Evolutionary conservation across 2,888 invertebrate species (phyloP).

Genomic region (Hypsopygia costalis): DNA sequence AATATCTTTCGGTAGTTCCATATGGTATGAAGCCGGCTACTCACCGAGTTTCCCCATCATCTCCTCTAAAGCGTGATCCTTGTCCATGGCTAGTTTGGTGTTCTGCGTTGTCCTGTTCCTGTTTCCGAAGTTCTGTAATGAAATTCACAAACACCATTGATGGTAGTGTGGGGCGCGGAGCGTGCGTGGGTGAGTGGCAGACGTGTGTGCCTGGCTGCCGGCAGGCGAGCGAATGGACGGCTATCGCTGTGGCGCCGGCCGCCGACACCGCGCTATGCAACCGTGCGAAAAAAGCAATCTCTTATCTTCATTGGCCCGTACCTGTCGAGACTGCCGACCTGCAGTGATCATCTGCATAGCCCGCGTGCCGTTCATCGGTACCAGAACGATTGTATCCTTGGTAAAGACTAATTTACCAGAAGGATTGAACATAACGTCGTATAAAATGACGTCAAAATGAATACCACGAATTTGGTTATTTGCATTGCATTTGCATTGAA

Average conservation of each 20-base stretch:
- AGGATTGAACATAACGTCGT: too few relatives aligned
- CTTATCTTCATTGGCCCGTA: slow-evolving; percentile 58
- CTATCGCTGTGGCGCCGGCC: slow-evolving; percentile 34
- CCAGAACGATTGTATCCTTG: too few relatives aligned
- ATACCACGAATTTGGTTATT: too few relatives aligned
- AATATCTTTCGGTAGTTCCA: slow-evolving; percentile 24
- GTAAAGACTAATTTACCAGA: too few relatives aligned
- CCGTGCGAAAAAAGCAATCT: slow-evolving; percentile 62
- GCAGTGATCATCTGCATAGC: neutral
- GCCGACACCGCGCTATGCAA: slow-evolving; percentile 51
- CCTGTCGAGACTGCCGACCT: slow-evolving; percentile 38
- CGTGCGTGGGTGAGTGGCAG: slow-evolving; percentile 46
- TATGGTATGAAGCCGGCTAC: slow-evolving; percentile 42
- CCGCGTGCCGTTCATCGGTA: too few relatives aligned
- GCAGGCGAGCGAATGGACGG: slow-evolving; percentile 67
- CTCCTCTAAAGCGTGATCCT: slow-evolving; percentile 83
- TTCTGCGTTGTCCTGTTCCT: slow-evolving; percentile 22
- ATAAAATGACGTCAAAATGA: too few relatives aligned
- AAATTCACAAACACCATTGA: slow-evolving; percentile 63
- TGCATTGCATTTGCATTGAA: too few relatives aligned
- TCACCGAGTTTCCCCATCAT: slow-evolving; percentile 85
- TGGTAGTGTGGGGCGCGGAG: slow-evolving; percentile 33
- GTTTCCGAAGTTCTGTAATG: slow-evolving; percentile 43
- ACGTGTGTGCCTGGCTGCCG: slow-evolving; percentile 58
- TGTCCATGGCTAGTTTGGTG: slow-evolving; percentile 70